Evolutionary conservation across 2,888 invertebrate species (phyloP), one percentile per base, ranked within the genome.

Genomic region (Kuschelorhynchus macadamiae): DNA sequence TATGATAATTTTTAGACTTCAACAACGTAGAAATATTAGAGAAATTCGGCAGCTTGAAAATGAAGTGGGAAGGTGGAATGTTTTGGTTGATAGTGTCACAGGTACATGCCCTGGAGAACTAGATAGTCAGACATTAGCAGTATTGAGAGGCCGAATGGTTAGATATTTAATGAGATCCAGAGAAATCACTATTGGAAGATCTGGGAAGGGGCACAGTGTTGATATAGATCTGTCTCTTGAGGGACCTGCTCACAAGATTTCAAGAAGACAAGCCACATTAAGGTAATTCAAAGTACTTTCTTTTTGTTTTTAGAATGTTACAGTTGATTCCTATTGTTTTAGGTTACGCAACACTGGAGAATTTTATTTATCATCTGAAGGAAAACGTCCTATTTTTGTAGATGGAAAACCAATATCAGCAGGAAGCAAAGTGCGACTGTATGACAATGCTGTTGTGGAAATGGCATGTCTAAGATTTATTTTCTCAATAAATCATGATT

Each of bases 401-500:
- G 97, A 98, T 82, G 96, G 97, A 1, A 89, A 92, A 67, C 96
- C 97, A 0, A 88, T 98, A 59, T 87, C 96, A 8, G 89, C 90
- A 53, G 96, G 96, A 46, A 94, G 92, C 83, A 96, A 96, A 86
- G 92, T 94, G 62, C 92, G 95, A 77, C 87, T 98, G 12, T 93
- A 92, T 79, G 95, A 98, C 83, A 97, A 97, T 82, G 94, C 96
- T 71, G 94, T 97, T 9, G 92, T 98, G 57, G 98, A 98, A 92
- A 93, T 97, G 77, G 92, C 95, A 17, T 94, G 95, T 57, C 87
- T 97, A 42, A 90, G 95, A 71, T 97, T 97, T 85, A 94, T 96
- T 75, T 97, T 97, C 82, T 88, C 96, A 71, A 92, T 97, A 67
- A 97, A 97, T 84, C 94, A 94, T 82, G 96, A 97, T 77, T 86